Conservation (phyloP, 2,888 invertebrate genomes). For the Sarcophaga caerulescens region DNA sequence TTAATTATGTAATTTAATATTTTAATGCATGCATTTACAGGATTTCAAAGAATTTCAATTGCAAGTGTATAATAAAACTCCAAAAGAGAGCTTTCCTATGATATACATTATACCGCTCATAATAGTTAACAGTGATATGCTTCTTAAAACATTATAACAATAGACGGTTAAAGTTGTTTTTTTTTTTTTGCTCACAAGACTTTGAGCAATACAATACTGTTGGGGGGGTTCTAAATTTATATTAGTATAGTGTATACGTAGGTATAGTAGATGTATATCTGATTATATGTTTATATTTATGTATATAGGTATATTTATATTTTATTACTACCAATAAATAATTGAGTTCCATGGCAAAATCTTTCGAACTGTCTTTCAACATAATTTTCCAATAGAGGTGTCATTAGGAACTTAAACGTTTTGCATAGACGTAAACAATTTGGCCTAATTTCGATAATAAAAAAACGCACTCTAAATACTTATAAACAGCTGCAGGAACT, state of each 20-base stretch:
- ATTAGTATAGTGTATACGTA: not conserved
- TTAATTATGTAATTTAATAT: conserved; percentile 10
- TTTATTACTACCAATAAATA: conserved; percentile 56
- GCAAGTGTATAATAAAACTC: conserved; percentile 19
- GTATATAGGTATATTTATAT: not conserved
- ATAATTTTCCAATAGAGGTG: conserved; percentile 2
- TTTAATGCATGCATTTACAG: conserved; percentile 22
- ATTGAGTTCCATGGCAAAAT: conserved; percentile 56
- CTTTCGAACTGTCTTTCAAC: conserved; percentile 4
- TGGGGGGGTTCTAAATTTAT: conserved; percentile 8
- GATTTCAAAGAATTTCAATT: not conserved
- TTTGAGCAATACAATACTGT: conserved; percentile 16
- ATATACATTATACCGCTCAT: not conserved
- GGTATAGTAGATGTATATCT: conserved; percentile 15
- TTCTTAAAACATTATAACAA: conserved; percentile 13
- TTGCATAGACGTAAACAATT: too few relatives aligned
- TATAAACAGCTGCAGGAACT: conserved; percentile 93
- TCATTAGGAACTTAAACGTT: too few relatives aligned
- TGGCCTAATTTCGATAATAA: too few relatives aligned
- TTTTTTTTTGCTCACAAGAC: not conserved
- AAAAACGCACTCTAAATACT: conserved; percentile 71
- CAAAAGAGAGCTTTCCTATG: conserved; percentile 51
- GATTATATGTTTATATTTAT: not conserved
- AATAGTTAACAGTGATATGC: not conserved
- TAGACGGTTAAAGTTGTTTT: conserved; percentile 50